Evolutionary conservation across 2,888 invertebrate species (phyloP), one percentile per base, ranked within the genome.

Genomic region (Synergus gifuensis): DNA sequence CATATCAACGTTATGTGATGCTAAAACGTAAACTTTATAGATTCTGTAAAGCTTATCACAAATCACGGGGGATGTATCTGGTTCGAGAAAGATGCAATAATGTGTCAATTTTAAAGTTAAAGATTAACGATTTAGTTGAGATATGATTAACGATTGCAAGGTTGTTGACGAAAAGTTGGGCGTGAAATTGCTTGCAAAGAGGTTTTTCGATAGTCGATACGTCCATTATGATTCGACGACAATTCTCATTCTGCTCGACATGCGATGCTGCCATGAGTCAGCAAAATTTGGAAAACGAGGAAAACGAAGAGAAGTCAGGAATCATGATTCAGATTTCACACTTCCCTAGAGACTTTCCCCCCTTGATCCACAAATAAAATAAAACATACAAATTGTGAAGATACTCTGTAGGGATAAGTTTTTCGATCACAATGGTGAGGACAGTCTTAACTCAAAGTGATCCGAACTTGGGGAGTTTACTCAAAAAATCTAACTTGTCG

Each of bases 221-320:
- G 22, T 11, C 60, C 60, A 60, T 60, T 60, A 22, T 60, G 12
- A 22, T 60, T 22, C 22, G 22, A 11, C 60, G 12, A 22, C 22
- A 60, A 22, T 60, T 60, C 22, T 60, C 60, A 28, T 28, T 28
- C 60, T 14, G 60, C 12, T 60, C 18, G 58, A 60, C 58, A 60
- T 1, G 2, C 58, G 22, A 60, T 60, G 60, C 60, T 60, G 22
- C 22, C 22, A 22, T 60, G 60, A 60, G 60, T 60, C 60, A 60
- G 22, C 60, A 4, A 60, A 60, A 22, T 22, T 60, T 4, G 22
- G 60, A 12, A 60, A 60, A 12, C 60, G 12, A 18, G 22, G 22
- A 12, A 60, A 60, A 60, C 60, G 60, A 60, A 60, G 22, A 60
- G 60, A 54, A 54, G 22, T 60, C 22, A 60, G 22, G 60, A 60